These are phyloP conservation scores for Falco concolor DNA, from an alignment of 2,797 vertebrate genomes.

Conservation along the genomic window DNA sequence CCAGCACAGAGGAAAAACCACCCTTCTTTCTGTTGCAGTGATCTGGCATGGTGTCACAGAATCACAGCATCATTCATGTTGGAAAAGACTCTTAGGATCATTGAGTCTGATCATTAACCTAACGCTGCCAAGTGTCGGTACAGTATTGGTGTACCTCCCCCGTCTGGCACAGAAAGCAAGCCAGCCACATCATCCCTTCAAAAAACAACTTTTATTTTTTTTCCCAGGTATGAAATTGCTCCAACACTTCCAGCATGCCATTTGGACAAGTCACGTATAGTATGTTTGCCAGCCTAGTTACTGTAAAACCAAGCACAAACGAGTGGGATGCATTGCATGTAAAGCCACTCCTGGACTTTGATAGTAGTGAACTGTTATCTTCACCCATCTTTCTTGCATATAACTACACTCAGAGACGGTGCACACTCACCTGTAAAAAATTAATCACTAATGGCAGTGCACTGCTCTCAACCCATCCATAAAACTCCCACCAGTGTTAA, in stretches of 20 bases:
- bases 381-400: not conserved
- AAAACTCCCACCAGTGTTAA: not conserved
- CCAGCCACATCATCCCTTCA: not conserved
- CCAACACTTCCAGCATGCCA: not conserved
- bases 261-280: not conserved
- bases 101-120: not conserved
- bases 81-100: not conserved
- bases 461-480: not conserved
- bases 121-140: not conserved
- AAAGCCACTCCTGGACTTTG: not conserved
- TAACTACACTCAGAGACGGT: not conserved
- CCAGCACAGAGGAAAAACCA: not conserved
- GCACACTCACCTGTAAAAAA: constrained; percentile 25
- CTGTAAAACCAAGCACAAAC: constrained; percentile 3
- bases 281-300: not conserved
- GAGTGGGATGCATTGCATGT: not conserved
- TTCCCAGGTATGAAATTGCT: not conserved
- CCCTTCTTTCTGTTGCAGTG: not conserved
- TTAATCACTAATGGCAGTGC: not conserved
- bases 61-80: not conserved
- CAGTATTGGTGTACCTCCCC: not conserved
- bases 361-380: not conserved
- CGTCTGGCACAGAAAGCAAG: not conserved
- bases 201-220: not conserved
- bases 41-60: not conserved